Evolutionary conservation across 64 coral and sea anemone genomes (phyloP).

Genomic region (Stichodactyla mertensii): DNA sequence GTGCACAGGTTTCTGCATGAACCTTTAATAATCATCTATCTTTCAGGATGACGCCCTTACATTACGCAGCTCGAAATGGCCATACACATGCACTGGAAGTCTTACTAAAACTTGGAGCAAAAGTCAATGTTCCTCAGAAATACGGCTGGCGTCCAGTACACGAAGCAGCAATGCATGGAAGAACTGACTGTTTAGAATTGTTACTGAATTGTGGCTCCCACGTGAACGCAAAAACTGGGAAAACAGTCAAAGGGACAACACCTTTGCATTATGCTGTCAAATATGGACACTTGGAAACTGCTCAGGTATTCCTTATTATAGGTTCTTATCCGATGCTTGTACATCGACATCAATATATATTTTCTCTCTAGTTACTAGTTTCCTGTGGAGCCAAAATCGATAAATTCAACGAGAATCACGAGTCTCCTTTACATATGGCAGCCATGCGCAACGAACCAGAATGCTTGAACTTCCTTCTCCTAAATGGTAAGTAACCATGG

Average conservation of each 20-base stretch:
- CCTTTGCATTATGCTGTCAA: constrained; percentile 47
- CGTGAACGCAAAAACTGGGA: constrained; percentile 36
- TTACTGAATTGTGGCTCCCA: constrained; percentile 39
- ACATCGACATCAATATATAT: neutral
- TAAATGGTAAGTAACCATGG: constrained; percentile 30
- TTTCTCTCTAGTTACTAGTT: neutral
- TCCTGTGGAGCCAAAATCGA: constrained; percentile 38
- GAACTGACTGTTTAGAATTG: constrained; percentile 32
- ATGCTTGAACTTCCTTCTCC: constrained; percentile 51
- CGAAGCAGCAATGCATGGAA: constrained; percentile 47
- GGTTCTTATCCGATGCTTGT: neutral
- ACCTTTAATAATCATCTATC: neutral
- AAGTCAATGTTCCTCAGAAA: constrained; percentile 38
- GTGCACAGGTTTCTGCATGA: too few species aligned
- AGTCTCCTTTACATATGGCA: constrained; percentile 46
- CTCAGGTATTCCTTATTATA: constrained; percentile 12
- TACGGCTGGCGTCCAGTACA: constrained; percentile 63
- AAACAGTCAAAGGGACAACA: constrained; percentile 30
- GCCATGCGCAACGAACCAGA: constrained; percentile 48
- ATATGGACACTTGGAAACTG: constrained; percentile 25
- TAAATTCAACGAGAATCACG: constrained; percentile 21
- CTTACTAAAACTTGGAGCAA: constrained; percentile 35
- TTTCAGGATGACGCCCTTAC: constrained; percentile 49
- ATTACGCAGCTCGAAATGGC: constrained; percentile 55
- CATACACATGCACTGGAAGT: neutral